A percentile compares a stretch with the other conserved stretches of the same genome.
phyloP scores from a whole-genome alignment of 2,888 invertebrate genomes.

The Apodemia mormo region DNA sequence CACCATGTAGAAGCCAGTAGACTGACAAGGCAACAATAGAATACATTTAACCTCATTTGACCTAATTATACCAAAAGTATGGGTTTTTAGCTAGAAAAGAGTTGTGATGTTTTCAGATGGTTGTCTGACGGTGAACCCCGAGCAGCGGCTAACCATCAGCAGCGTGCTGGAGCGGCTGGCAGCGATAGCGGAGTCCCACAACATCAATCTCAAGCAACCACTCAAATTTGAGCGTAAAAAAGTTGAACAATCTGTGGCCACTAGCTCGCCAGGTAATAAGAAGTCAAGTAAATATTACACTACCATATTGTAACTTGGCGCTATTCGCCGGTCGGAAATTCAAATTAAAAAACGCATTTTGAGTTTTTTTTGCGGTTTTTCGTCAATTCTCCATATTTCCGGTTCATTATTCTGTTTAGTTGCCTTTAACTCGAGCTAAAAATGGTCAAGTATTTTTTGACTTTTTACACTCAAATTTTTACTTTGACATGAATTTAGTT shows the following conservation, averaged over 20 bases:
- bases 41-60: too few relatives aligned
- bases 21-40: too few relatives aligned
- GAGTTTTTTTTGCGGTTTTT: slow-evolving; percentile 32
- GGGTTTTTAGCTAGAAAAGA: slow-evolving; percentile 19
- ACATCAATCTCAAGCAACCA: slow-evolving; percentile 90
- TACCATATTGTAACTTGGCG: slow-evolving; percentile 77
- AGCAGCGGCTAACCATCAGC: slow-evolving; percentile 88
- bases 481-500: slow-evolving; percentile 59
- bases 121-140: slow-evolving; percentile 91
- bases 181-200: slow-evolving; percentile 93
- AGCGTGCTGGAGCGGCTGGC: slow-evolving; percentile 92
- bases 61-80: not conserved
- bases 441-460: slow-evolving; percentile 82
- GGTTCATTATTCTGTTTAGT: slow-evolving; percentile 72
- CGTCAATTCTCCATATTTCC: slow-evolving; percentile 28
- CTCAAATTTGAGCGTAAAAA: slow-evolving; percentile 85
- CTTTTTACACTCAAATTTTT: slow-evolving; percentile 82
- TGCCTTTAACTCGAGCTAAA: slow-evolving; percentile 78
- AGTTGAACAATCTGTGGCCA: slow-evolving; percentile 83
- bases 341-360: slow-evolving; percentile 45
- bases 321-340: slow-evolving; percentile 49
- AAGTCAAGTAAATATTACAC: slow-evolving; percentile 84
- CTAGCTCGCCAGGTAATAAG: slow-evolving; percentile 83
- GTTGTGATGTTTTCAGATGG: slow-evolving; percentile 81
- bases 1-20: too few relatives aligned